Evolutionary conservation across 2,888 invertebrate genomes (phyloP).

Genomic region (Parochlus steinenii): DNA sequence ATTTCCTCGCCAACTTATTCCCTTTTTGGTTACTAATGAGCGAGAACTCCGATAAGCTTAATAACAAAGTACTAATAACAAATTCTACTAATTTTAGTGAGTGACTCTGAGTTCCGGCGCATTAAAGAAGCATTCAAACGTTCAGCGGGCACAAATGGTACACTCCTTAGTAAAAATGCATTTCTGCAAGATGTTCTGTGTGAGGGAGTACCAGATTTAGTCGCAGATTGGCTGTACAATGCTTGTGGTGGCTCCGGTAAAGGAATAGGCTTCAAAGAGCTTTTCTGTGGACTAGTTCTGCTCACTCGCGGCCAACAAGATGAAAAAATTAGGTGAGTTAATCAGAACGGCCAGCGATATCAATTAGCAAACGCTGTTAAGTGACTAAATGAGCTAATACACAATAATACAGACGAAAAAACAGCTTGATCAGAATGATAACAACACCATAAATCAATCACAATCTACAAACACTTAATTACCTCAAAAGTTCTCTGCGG

Average conservation of each 20-base stretch:
- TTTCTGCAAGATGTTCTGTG: constrained; percentile 76
- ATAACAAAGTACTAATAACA: no score
- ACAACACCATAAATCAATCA: no score
- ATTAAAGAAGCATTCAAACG: constrained; percentile 78
- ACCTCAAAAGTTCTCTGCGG: no score
- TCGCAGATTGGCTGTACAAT: constrained; percentile 67
- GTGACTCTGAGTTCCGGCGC: constrained; percentile 65
- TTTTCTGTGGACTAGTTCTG: constrained; percentile 71
- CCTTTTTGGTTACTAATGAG: no score
- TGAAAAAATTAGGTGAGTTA: constrained; percentile 59
- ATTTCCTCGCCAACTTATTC: no score
- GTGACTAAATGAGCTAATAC: not conserved
- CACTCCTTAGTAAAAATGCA: constrained; percentile 51
- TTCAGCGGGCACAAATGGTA: constrained; percentile 52
- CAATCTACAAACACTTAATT: no score
- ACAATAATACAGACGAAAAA: no score
- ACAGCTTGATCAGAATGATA: no score
- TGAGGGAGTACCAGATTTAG: constrained; percentile 64
- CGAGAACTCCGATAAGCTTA: no score
- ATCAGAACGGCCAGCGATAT: not conserved
- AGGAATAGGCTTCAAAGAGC: constrained; percentile 67
- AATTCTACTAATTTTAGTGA: constrained; percentile 56
- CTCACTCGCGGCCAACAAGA: constrained; percentile 71
- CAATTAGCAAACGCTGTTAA: no score
- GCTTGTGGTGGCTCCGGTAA: constrained; percentile 72